Base-by-base conservation (phyloP, 2,888 invertebrate genomes). In the Anthrax anthrax region DNA sequence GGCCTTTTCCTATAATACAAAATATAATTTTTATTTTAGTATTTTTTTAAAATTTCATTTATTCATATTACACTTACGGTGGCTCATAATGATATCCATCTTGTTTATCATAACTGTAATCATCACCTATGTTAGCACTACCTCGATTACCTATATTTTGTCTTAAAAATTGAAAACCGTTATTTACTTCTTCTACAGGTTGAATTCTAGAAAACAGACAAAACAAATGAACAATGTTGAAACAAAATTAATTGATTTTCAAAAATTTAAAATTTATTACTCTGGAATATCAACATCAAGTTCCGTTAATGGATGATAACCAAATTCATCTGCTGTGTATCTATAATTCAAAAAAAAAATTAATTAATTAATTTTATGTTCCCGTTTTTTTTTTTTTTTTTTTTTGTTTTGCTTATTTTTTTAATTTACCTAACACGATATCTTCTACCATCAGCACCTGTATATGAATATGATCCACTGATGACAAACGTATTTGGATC, bases 251-350 rank as follows among this genome's bases (percentile, higher is more conserved):
- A 37, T 2, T 27, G 37, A 32, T 29, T 6, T 19, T 38, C 18
- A 39, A 32, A 42, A 41, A 4, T 9, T 17, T 43, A 38, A 19
- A 10, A 14, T 2, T 18, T 43, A 42, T 49, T 45, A 52, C 52
- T 63, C 64, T 14, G 67, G 65, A 38, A 67, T 58, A 29, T 64
- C 64, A 27, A 67, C 56, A 49, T 68, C 68, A 16, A 68, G 57
- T 49, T 67, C 66, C n/a, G 68, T 67, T 34, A 64, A 65, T 41
- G 68, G 68, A 58, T 68, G 68, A 37, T 68, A 68, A 18, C 68
- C 68, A 37, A 64, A 60, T 52, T 68, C 68, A 55, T 68, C 68
- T 46, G 68, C 68, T 4, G 68, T 68, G 39, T 68, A 68, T 37
- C 67, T 54, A 3, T 10, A 32, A 32, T 12, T 37, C 6, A 29